Evolutionary conservation across 2,888 invertebrate genomes (phyloP).

Genomic region (Tryphoninae sp.): DNA sequence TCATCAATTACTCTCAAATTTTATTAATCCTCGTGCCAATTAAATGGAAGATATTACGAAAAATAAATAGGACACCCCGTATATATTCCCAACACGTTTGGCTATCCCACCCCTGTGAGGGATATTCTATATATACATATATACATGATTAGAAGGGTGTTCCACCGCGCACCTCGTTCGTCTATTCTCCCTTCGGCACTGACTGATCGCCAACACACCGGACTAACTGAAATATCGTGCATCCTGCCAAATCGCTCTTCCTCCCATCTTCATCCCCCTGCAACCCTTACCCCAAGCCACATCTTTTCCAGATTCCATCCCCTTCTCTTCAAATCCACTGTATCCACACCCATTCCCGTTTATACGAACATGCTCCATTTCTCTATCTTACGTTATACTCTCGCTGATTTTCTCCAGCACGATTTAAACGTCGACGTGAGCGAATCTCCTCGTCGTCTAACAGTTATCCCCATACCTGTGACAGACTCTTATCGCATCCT

Average conservation of each 20-base stretch:
- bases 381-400: not conserved
- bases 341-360: constrained; percentile 1
- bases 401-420: constrained; percentile 4
- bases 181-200: constrained; percentile 54
- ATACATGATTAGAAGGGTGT: constrained; percentile 3
- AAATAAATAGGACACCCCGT: not conserved
- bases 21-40: not conserved
- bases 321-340: constrained; percentile 1
- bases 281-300: not conserved
- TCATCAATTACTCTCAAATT: not conserved
- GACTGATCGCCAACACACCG: constrained; percentile 53
- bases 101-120: not conserved
- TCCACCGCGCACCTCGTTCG: constrained; percentile 44
- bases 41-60: not conserved
- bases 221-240: constrained; percentile 57
- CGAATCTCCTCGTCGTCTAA: not conserved
- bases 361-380: constrained; percentile 13
- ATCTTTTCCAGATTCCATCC: constrained; percentile 4
- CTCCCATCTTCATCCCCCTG: constrained; percentile 28
- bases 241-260: constrained; percentile 52
- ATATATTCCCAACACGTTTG: not conserved
- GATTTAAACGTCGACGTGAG: constrained; percentile 38
- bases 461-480: not conserved
- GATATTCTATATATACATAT: constrained; percentile 24
- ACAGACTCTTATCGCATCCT: not conserved